A percentile compares a stretch with the other conserved stretches of the same genome.
These are phyloP conservation scores for Nezara viridula DNA, from an alignment of 2,888 invertebrate genomes.

Conservation along the genomic window DNA sequence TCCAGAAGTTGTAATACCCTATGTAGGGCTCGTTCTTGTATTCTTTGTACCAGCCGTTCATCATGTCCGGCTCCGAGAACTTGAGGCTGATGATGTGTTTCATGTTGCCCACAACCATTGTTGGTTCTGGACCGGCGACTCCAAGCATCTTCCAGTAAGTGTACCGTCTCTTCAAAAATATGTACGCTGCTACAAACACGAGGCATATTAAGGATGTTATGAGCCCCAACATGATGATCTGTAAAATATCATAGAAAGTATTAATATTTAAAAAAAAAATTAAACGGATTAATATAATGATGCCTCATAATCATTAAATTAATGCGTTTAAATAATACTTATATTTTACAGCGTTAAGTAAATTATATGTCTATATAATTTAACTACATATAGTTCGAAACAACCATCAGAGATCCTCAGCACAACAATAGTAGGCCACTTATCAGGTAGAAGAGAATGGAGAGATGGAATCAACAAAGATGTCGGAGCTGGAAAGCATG, in stretches of 20 bases:
- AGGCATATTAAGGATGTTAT: not conserved
- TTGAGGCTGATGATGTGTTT: not conserved
- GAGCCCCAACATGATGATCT: not conserved
- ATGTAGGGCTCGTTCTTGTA: conserved; percentile 19
- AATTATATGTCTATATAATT: no score
- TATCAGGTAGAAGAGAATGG: no score
- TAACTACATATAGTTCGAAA: no score
- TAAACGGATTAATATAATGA: no score
- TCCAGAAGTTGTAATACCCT: not conserved
- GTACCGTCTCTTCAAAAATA: not conserved
- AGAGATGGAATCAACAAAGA: no score
- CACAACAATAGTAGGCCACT: no score
- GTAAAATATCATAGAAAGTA: not conserved
- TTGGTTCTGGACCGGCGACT: conserved; percentile 6
- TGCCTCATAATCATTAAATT: no score
- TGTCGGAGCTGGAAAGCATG: no score
- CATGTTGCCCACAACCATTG: not conserved
- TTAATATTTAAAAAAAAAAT: no score
- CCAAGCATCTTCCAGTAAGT: conserved; percentile 12
- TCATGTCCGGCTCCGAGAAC: not conserved
- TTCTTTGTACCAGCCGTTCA: not conserved
- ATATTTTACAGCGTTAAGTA: no score
- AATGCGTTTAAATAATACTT: no score
- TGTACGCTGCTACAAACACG: not conserved
- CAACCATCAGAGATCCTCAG: no score